phyloP scores from a whole-genome alignment of 23 tunicate species.

The Halocynthia aurantium region DNA sequence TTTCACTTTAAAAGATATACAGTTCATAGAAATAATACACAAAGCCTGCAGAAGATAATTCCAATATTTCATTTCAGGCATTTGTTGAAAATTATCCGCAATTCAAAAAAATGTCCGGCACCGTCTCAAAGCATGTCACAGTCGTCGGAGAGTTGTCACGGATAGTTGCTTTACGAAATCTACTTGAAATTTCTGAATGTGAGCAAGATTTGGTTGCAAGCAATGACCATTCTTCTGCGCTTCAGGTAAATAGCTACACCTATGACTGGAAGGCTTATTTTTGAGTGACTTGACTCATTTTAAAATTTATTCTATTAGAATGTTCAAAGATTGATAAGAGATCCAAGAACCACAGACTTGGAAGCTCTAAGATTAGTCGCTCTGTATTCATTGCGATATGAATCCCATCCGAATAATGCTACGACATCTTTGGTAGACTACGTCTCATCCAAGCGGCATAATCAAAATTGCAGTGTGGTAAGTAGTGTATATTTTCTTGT shows the following conservation, averaged over 20 bases:
- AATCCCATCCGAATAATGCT: constrained; percentile 60
- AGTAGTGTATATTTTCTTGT: background rate
- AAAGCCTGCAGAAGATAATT: too few species aligned
- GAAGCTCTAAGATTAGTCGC: constrained; percentile 82
- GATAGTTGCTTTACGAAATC: constrained; percentile 45
- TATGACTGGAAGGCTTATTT: background rate
- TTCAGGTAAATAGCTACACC: constrained; percentile 14
- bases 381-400: constrained; percentile 71
- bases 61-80: constrained; percentile 23
- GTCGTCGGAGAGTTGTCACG: constrained; percentile 90
- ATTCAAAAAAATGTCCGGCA: constrained; percentile 98
- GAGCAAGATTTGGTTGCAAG: constrained; percentile 86
- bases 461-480: constrained; percentile 11
- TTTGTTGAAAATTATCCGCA: constrained; percentile 99
- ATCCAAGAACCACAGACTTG: constrained; percentile 32
- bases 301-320: too few species aligned
- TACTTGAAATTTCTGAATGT: constrained; percentile 88
- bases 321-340: constrained; percentile 37
- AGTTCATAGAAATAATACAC: too few species aligned
- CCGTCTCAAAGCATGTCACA: constrained; percentile 96
- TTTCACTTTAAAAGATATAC: too few species aligned
- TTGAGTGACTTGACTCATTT: background rate
- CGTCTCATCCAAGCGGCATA: constrained; percentile 3
- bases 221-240: constrained; percentile 60
- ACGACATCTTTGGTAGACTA: constrained; percentile 63